These are phyloP conservation scores for Caenorhabditis latens DNA, from an alignment of 1,140 invertebrate species.

Conservation along the genomic window DNA sequence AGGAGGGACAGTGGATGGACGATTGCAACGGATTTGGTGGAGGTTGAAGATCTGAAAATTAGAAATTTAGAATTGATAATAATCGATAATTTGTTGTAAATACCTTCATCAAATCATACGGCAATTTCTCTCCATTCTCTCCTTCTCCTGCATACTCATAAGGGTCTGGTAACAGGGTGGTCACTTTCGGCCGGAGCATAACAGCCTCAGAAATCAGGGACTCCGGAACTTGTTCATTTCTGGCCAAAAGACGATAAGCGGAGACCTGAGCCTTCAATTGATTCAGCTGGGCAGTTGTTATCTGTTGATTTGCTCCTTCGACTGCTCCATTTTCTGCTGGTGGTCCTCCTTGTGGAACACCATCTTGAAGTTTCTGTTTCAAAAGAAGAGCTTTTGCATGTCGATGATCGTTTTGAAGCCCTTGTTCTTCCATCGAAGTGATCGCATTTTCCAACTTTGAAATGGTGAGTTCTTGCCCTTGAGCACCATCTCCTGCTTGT, in stretches of 20 bases:
- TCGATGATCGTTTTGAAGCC: conserved; percentile 66
- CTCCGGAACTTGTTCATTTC: conserved; percentile 89
- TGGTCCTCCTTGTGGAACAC: neutral
- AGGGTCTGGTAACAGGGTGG: conserved; percentile 65
- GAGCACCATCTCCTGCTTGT: conserved; percentile 13
- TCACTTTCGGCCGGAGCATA: conserved; percentile 57
- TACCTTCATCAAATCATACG: conserved; percentile 75
- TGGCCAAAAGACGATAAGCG: conserved; percentile 90
- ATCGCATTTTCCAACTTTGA: conserved; percentile 71
- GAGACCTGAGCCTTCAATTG: conserved; percentile 93
- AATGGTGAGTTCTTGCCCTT: conserved; percentile 65
- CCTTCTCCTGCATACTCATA: conserved; percentile 65
- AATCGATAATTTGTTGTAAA: conserved; percentile 50
- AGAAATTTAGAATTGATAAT: neutral
- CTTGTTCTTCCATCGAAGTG: conserved; percentile 69
- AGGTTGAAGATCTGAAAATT: conserved; percentile 57
- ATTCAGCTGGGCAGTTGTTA: conserved; percentile 82
- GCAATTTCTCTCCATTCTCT: conserved; percentile 72
- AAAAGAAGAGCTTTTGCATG: conserved; percentile 66
- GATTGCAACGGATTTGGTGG: conserved; percentile 79
- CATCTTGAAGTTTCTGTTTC: conserved; percentile 60
- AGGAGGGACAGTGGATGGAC: conserved; percentile 89
- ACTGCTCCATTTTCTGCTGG: neutral
- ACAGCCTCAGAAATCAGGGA: conserved; percentile 67
- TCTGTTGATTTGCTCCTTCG: conserved; percentile 2